Percentiles rank a stretch among this genome's conserved stretches.
Conservation (phyloP, 2,888 invertebrate species). For the Diabrotica balteata region DNA sequence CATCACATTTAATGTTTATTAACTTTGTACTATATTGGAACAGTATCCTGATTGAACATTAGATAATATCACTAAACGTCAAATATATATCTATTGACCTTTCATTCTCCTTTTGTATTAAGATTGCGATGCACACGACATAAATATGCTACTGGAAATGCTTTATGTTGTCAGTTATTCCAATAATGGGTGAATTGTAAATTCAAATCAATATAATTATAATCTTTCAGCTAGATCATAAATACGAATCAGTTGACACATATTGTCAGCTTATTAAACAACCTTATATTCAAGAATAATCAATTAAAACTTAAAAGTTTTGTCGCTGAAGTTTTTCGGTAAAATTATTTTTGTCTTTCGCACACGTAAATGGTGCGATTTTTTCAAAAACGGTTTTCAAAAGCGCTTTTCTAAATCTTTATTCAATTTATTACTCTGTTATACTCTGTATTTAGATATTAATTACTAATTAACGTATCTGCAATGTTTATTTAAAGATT, state of each 20-base stretch:
- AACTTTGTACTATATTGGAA: no score
- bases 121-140: constrained; percentile 26
- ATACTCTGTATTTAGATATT: no score
- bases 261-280: constrained; percentile 29
- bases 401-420: no score
- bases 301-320: constrained; percentile 15
- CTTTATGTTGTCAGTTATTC: constrained; percentile 43
- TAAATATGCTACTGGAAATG: constrained; percentile 38
- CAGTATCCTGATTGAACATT: not conserved
- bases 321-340: not conserved
- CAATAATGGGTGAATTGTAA: constrained; percentile 36
- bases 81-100: constrained; percentile 1
- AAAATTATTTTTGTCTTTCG: constrained; percentile 3
- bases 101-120: constrained; percentile 19
- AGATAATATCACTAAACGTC: not conserved
- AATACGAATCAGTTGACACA: constrained; percentile 29
- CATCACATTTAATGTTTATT: no score
- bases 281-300: constrained; percentile 21
- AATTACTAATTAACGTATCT: no score
- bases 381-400: not conserved
- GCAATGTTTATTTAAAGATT: no score
- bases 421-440: no score
- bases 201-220: constrained; percentile 40
- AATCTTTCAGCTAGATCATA: constrained; percentile 36
- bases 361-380: not conserved